A percentile compares a stretch with the other conserved stretches of the same genome.
phyloP scores from a whole-genome alignment of 1,140 invertebrate species.

The Drosophila kohkoa region DNA sequence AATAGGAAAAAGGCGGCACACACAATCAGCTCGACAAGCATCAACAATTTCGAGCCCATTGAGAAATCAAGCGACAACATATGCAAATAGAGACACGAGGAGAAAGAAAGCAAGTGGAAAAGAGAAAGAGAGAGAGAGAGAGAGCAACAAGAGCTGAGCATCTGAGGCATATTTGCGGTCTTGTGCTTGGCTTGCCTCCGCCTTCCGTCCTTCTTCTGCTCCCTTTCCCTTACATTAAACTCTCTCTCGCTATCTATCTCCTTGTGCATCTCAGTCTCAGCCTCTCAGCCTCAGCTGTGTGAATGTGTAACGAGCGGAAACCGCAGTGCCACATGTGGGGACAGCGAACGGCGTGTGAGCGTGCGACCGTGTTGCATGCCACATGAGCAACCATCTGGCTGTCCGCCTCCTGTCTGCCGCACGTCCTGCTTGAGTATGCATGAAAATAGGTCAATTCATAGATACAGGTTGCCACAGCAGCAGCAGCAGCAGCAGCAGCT shows the following conservation, averaged over 20 bases:
- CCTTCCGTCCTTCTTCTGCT: too few relatives aligned
- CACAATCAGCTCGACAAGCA: slow-evolving; percentile 35
- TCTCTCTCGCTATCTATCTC: too few relatives aligned
- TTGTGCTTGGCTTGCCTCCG: slow-evolving; percentile 25
- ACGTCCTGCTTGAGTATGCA: slow-evolving; percentile 27
- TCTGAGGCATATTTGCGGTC: slow-evolving; percentile 28
- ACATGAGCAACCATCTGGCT: not conserved
- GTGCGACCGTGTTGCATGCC: slow-evolving; percentile 18
- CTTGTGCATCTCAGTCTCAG: not conserved
- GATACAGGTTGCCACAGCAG: slow-evolving; percentile 20
- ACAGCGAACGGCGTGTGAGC: not conserved
- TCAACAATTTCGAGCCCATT: slow-evolving; percentile 51
- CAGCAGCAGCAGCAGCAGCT: not conserved
- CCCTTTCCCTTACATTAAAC: too few relatives aligned
- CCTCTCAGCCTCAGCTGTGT: not conserved
- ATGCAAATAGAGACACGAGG: not conserved
- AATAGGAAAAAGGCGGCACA: not conserved
- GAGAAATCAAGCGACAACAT: slow-evolving; percentile 51
- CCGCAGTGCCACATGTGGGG: slow-evolving; percentile 23
- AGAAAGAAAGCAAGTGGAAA: not conserved
- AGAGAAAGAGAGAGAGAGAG: not conserved
- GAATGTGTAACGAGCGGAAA: slow-evolving; percentile 61
- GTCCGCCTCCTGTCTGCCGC: slow-evolving; percentile 6
- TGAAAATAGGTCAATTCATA: slow-evolving; percentile 33
- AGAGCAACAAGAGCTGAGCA: slow-evolving; percentile 8